A percentile compares a stretch with the other conserved stretches of the same genome.
phyloP scores from a whole-genome alignment of 2,888 invertebrate genomes.

The Lutraria lutraria region DNA sequence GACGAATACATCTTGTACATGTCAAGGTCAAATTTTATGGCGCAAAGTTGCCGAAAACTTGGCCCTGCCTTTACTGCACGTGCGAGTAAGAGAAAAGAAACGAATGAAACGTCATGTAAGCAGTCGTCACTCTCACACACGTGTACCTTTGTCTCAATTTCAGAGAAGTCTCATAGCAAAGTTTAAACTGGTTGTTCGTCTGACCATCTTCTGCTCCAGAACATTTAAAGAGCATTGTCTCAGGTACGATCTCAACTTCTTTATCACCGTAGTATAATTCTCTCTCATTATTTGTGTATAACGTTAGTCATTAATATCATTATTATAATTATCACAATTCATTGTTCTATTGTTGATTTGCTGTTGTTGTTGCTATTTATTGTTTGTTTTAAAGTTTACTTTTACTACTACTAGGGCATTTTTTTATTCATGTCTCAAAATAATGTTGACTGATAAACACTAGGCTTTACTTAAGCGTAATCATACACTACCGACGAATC shows the following conservation, averaged over 20 bases:
- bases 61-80: conserved; percentile 18
- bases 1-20: neutral
- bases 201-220: conserved; percentile 75
- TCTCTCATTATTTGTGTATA: no score
- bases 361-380: no score
- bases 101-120: neutral
- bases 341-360: no score
- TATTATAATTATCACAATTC: no score
- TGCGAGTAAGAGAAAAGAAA: conserved; percentile 3
- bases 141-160: conserved; percentile 32
- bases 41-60: conserved; percentile 28
- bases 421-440: no score
- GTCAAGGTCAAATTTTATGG: conserved; percentile 39
- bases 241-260: conserved; percentile 64
- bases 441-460: no score
- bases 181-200: conserved; percentile 71
- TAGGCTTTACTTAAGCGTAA: no score
- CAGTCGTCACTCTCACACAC: neutral
- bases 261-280: no score
- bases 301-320: no score
- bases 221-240: conserved; percentile 74
- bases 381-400: no score
- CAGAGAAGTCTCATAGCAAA: conserved; percentile 73
- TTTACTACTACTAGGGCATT: no score
- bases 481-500: no score